Conservation (phyloP, 2,797 vertebrate genomes). For the Malacoraja senta region DNA sequence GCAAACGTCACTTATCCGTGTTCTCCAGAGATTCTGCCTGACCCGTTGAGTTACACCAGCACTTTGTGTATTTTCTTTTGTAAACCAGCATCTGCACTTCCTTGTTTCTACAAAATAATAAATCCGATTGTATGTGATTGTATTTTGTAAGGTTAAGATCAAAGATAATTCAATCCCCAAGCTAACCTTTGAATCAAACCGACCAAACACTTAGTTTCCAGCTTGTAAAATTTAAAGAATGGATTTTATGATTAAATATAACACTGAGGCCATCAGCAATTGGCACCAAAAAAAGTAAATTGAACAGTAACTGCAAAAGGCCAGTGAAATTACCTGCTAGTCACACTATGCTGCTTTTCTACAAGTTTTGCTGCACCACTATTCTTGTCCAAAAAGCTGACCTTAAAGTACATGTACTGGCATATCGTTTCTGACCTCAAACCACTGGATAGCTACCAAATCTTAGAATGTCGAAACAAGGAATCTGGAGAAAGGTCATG, state of each 20-base stretch:
- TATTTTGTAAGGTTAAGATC: background rate
- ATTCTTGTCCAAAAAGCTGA: background rate
- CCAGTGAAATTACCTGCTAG: background rate
- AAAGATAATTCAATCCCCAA: background rate
- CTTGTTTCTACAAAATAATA: background rate
- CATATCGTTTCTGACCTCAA: background rate
- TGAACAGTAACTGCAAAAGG: background rate
- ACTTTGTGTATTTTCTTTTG: too few species aligned
- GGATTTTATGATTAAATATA: background rate
- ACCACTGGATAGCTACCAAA: background rate
- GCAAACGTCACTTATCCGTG: too few species aligned
- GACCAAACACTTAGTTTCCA: background rate
- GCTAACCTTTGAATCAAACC: background rate
- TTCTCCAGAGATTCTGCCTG: too few species aligned
- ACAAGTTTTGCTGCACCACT: background rate
- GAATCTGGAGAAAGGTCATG: too few species aligned
- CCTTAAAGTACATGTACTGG: background rate
- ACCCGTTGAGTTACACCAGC: too few species aligned
- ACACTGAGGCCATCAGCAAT: background rate
- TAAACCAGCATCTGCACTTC: too few species aligned
- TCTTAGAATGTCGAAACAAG: too few species aligned
- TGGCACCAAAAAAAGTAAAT: background rate
- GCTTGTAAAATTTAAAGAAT: background rate
- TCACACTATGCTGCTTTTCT: background rate
- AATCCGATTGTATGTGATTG: background rate